Evolutionary conservation across 1,140 invertebrate species (phyloP).

Genomic region (Psix sp.): DNA sequence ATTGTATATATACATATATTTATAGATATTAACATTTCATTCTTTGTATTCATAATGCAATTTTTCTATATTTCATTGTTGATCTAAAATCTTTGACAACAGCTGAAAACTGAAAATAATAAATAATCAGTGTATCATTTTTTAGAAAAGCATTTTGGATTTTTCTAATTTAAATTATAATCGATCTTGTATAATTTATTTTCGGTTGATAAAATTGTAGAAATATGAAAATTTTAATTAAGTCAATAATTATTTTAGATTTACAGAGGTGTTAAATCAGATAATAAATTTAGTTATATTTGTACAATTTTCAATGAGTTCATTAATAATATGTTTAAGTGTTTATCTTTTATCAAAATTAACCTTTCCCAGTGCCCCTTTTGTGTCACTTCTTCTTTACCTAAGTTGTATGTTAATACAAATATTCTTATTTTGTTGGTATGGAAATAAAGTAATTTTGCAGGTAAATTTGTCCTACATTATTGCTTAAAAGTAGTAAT

Average conservation of each 20-base stretch:
- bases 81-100: too few species aligned
- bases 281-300: conserved; percentile 58
- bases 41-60: too few species aligned
- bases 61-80: too few species aligned
- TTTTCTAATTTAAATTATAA: too few species aligned
- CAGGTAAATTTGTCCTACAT: conserved; percentile 56
- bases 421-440: conserved; percentile 65
- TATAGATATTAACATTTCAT: too few species aligned
- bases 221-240: too few species aligned
- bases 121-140: too few species aligned
- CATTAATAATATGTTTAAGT: conserved; percentile 60
- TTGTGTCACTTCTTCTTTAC: conserved; percentile 59
- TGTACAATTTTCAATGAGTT: conserved; percentile 61
- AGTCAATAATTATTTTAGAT: conserved; percentile 31
- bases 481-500: not conserved
- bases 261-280: conserved; percentile 55
- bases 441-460: conserved; percentile 63
- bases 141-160: too few species aligned
- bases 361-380: conserved; percentile 54
- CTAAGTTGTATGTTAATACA: conserved; percentile 60
- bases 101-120: too few species aligned
- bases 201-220: too few species aligned
- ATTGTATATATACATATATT: too few species aligned
- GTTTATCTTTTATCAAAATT: conserved; percentile 62
- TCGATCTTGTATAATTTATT: too few species aligned